These are phyloP conservation scores for Acromyrmex heyeri DNA, from an alignment of 1,140 invertebrate genomes.

Conservation along the genomic window DNA sequence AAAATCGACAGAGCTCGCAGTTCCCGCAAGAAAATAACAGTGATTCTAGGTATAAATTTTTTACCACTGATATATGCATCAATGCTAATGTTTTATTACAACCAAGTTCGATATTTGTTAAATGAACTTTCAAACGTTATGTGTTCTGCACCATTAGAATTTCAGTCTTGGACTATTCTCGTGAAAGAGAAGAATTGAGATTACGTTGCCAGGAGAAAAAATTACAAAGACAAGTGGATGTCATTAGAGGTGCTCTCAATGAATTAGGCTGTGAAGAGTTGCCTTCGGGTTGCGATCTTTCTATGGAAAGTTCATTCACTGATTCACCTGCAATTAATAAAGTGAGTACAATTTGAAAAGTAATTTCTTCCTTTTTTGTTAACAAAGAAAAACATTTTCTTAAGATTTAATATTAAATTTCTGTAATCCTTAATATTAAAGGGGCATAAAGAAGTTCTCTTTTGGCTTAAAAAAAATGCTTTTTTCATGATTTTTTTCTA, in stretches of 20 bases:
- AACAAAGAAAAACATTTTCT: neutral
- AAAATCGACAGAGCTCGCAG: conserved; percentile 81
- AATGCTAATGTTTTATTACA: neutral
- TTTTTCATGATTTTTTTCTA: too few relatives aligned
- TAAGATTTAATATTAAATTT: conserved; percentile 7
- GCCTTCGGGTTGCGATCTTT: conserved; percentile 93
- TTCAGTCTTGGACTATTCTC: conserved; percentile 83
- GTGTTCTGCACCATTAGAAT: conserved; percentile 61
- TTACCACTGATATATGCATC: neutral
- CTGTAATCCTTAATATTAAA: conserved; percentile 26
- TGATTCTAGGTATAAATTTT: conserved; percentile 79
- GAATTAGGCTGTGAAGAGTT: conserved; percentile 95
- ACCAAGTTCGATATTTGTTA: conserved; percentile 16
- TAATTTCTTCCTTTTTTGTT: conserved; percentile 5
- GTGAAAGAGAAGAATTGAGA: conserved; percentile 87
- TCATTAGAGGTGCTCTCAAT: conserved; percentile 93
- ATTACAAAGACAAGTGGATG: conserved; percentile 92
- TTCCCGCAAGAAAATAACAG: conserved; percentile 80
- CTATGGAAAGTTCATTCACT: conserved; percentile 87
- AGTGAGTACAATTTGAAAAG: conserved; percentile 70
- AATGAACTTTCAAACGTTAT: conserved; percentile 18
- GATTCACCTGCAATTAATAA: conserved; percentile 81
- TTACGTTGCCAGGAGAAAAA: conserved; percentile 93
- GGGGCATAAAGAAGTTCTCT: too few relatives aligned
- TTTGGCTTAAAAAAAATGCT: too few relatives aligned